Evolutionary conservation across 2,797 vertebrate species (phyloP).

Genomic region (Myripristis murdjan): DNA sequence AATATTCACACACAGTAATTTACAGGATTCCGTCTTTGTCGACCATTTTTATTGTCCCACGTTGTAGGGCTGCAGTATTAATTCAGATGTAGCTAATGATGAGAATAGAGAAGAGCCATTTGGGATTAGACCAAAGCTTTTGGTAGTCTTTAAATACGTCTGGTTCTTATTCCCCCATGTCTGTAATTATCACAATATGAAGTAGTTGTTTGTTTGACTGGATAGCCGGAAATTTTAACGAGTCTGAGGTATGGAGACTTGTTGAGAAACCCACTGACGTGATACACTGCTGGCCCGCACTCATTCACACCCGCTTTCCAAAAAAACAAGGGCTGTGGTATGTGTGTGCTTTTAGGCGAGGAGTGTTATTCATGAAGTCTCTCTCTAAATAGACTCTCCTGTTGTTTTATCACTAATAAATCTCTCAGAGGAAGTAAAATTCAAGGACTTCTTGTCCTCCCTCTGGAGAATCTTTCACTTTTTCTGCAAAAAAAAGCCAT

Average conservation of each 20-base stretch:
- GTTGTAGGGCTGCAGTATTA: background rate
- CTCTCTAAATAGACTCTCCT: conserved; percentile 44
- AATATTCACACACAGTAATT: conserved; percentile 11
- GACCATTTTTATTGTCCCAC: conserved; percentile 13
- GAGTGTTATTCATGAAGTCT: conserved; percentile 51
- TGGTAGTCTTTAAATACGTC: conserved; percentile 38
- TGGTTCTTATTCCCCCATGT: conserved; percentile 55
- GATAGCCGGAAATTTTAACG: conserved; percentile 58
- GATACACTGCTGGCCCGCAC: conserved; percentile 36
- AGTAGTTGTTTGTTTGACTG: conserved; percentile 67
- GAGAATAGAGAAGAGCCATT: conserved; percentile 27
- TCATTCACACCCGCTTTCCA: conserved; percentile 43
- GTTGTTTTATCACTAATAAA: conserved; percentile 68
- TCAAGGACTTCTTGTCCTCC: conserved; percentile 35
- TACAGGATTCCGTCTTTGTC: conserved; percentile 8
- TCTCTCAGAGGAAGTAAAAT: conserved; percentile 60
- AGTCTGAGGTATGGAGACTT: conserved; percentile 55
- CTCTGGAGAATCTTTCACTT: conserved; percentile 32
- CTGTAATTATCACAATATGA: conserved; percentile 63
- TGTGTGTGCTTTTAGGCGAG: conserved; percentile 73
- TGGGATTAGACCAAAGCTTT: conserved; percentile 36
- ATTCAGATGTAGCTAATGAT: conserved; percentile 48
- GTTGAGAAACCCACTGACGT: conserved; percentile 41
- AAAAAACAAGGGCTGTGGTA: conserved; percentile 50
- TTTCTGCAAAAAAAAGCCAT: conserved; percentile 21